These are phyloP conservation scores for Vesta saturnalis DNA, from an alignment of 2,888 invertebrate genomes.

Conservation along the genomic window DNA sequence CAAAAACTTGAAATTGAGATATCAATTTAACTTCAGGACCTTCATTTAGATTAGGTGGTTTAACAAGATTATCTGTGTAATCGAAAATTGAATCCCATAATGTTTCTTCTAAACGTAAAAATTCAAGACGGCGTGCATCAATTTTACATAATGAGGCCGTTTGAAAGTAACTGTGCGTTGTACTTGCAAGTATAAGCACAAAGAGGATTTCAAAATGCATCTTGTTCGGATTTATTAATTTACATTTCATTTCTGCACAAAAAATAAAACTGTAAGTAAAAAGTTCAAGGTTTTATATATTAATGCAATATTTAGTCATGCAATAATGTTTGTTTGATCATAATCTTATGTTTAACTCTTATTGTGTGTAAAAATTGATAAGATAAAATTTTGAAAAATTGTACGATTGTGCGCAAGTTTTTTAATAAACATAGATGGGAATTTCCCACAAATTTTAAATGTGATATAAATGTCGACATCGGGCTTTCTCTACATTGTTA, in stretches of 20 bases:
- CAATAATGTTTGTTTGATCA: no score
- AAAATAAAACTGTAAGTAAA: background rate
- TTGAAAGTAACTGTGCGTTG: background rate
- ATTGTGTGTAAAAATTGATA: background rate
- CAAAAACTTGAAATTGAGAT: conserved; percentile 67
- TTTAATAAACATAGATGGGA: no score
- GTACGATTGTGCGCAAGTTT: no score
- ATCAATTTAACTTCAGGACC: conserved; percentile 67
- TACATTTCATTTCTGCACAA: background rate
- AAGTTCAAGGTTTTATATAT: background rate
- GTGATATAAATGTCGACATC: no score
- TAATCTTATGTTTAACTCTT: no score
- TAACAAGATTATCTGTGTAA: conserved; percentile 41
- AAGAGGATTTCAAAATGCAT: background rate
- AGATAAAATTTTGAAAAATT: no score
- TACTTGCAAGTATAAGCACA: background rate
- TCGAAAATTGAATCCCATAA: conserved; percentile 56
- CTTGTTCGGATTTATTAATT: background rate
- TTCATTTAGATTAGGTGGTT: conserved; percentile 43
- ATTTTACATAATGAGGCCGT: conserved; percentile 51
- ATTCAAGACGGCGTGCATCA: conserved; percentile 70
- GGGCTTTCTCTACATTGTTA: background rate
- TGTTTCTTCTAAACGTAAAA: conserved; percentile 68
- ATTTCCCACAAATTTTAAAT: no score
- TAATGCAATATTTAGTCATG: no score